phyloP scores from a whole-genome alignment of 2,797 vertebrate genomes.

The Meda fulgida region DNA sequence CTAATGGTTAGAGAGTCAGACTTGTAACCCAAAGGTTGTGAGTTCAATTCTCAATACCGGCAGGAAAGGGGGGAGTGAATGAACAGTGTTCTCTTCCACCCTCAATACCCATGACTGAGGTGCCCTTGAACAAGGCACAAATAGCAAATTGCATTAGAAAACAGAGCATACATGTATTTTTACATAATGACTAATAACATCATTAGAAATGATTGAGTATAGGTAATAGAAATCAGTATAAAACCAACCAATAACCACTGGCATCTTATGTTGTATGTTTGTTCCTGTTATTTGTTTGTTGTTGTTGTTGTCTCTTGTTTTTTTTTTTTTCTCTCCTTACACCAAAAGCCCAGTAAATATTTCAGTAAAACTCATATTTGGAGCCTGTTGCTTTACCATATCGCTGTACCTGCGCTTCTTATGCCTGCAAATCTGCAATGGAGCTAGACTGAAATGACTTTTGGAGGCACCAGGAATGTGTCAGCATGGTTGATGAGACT shows the following conservation, averaged over 20 bases:
- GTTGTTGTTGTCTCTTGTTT: no score
- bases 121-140: no score
- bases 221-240: not conserved
- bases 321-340: not conserved
- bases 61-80: no score
- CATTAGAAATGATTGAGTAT: not conserved
- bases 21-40: no score
- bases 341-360: conserved; percentile 33
- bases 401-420: not conserved
- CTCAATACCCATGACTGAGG: no score
- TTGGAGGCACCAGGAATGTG: conserved; percentile 15
- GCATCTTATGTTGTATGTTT: not conserved
- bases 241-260: not conserved
- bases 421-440: conserved; percentile 21
- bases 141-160: not conserved
- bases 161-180: not conserved
- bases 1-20: no score
- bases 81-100: not conserved
- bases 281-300: no score
- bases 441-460: conserved; percentile 34
- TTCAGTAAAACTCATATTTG: conserved; percentile 30
- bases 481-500: not conserved
- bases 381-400: conserved; percentile 1
- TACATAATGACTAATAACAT: not conserved
- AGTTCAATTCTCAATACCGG: no score